phyloP scores from a whole-genome alignment of 2,113 vertebrate species.

The Eidolon helvum region DNA sequence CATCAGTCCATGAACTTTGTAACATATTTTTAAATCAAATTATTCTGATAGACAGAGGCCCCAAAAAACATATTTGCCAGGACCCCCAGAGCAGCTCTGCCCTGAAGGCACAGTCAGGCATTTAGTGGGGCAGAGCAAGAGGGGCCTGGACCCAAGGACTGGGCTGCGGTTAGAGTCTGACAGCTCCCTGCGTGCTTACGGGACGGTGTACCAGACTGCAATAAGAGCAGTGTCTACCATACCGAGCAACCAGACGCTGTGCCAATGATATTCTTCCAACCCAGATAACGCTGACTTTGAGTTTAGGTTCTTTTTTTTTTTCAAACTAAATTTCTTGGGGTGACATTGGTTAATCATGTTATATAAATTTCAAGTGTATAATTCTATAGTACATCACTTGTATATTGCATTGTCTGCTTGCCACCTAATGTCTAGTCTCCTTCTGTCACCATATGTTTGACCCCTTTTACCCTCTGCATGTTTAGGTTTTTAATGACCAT shows the following conservation, averaged over 20 bases:
- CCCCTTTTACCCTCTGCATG: neutral
- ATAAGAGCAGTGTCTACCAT: neutral
- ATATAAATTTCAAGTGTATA: neutral
- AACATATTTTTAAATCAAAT: neutral
- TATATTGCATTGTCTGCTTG: neutral
- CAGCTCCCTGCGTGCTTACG: neutral
- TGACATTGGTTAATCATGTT: neutral
- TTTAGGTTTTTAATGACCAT: neutral
- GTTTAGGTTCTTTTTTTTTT: neutral
- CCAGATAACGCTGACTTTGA: neutral
- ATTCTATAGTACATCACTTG: neutral
- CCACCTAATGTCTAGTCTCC: neutral
- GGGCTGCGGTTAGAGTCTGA: neutral
- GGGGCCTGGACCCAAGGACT: neutral
- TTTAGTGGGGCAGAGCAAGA: neutral
- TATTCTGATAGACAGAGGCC: neutral
- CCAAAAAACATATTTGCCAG: neutral
- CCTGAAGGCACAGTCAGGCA: neutral
- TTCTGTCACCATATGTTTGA: neutral
- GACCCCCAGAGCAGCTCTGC: neutral
- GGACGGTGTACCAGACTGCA: accelerated
- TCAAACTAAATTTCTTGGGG: neutral
- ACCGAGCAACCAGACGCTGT: neutral
- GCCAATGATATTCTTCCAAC: neutral
- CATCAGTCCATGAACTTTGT: neutral